Evolutionary conservation across 2,888 invertebrate genomes (phyloP).

Genomic region (Phengaris alcon): DNA sequence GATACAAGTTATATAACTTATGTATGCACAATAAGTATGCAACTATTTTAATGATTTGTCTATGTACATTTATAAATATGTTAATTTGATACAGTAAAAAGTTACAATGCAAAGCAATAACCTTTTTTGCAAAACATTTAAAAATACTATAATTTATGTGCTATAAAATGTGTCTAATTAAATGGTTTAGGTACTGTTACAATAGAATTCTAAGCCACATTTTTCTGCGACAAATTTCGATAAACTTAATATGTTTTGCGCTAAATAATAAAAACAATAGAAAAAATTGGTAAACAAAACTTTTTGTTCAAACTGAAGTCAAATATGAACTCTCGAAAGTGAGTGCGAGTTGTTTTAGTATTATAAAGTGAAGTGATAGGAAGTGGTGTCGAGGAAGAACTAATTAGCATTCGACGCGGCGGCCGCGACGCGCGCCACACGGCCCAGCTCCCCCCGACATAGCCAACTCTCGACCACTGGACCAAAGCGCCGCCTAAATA

Average conservation of each 20-base stretch:
- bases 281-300: background rate
- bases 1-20: too few species aligned
- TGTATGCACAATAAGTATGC: too few species aligned
- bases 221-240: background rate
- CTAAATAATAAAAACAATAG: background rate
- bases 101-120: background rate
- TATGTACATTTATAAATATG: background rate
- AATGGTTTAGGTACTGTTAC: background rate
- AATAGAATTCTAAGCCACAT: background rate
- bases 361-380: constrained; percentile 53
- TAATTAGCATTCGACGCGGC: constrained; percentile 72
- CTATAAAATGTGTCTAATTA: background rate
- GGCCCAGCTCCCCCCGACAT: constrained; percentile 51
- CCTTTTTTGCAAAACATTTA: background rate
- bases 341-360: constrained; percentile 38
- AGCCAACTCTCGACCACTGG: constrained; percentile 39
- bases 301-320: background rate
- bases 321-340: background rate
- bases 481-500: constrained; percentile 35
- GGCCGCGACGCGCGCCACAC: constrained; percentile 57
- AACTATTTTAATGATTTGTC: too few species aligned
- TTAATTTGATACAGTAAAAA: background rate
- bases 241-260: background rate
- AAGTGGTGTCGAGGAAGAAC: constrained; percentile 69
- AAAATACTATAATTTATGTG: background rate